These are phyloP conservation scores for Tiphia femorata DNA, from an alignment of 2,888 invertebrate species.

Conservation along the genomic window DNA sequence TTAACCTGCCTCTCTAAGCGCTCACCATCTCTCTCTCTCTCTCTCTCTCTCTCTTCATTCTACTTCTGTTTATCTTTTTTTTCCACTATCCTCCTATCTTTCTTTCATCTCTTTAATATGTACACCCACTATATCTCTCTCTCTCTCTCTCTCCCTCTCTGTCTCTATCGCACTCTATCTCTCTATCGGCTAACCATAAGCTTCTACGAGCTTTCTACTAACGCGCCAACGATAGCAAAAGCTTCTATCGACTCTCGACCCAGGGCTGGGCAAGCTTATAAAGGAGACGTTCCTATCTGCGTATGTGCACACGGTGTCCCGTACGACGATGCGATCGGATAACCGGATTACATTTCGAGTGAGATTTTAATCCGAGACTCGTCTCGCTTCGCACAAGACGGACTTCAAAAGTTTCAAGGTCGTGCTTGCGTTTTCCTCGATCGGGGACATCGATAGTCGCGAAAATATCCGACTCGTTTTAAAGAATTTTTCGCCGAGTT, in stretches of 20 bases:
- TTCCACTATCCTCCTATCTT: too few species aligned
- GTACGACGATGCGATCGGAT: not conserved
- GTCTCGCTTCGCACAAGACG: not conserved
- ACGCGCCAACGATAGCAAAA: constrained; percentile 38
- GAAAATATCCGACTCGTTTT: too few species aligned
- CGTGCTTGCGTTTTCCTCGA: too few species aligned
- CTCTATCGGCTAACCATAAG: not conserved
- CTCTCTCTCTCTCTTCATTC: not conserved
- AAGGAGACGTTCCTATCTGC: constrained; percentile 31
- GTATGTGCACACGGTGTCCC: not conserved
- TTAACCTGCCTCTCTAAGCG: not conserved
- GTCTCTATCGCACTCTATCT: not conserved
- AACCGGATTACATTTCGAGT: too few species aligned
- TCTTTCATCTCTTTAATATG: too few species aligned
- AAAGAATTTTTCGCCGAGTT: too few species aligned
- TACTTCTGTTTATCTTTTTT: too few species aligned
- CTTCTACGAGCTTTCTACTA: constrained; percentile 56
- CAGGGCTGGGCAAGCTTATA: constrained; percentile 63
- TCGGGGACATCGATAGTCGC: too few species aligned
- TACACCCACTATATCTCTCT: not conserved
- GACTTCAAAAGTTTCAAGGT: too few species aligned
- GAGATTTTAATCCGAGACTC: too few species aligned
- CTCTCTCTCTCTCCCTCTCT: not conserved
- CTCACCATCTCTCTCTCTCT: not conserved
- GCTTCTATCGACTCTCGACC: constrained; percentile 35